These are phyloP conservation scores for Phataginus tetradactyla DNA, from an alignment of 2,797 vertebrate genomes.

Conservation along the genomic window DNA sequence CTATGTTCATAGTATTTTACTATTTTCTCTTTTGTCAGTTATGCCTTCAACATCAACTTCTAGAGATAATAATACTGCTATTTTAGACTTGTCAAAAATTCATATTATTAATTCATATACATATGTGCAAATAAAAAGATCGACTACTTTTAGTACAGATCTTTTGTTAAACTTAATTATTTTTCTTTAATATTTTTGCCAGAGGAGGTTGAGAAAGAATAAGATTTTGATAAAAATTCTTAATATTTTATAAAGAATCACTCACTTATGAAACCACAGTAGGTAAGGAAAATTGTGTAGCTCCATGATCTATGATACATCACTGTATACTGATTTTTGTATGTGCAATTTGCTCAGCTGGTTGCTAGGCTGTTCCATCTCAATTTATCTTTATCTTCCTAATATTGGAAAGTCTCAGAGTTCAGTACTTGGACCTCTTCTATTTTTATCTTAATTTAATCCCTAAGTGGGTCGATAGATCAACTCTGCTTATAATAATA, in stretches of 20 bases:
- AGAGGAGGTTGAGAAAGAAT: neutral
- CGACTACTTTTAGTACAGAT: neutral
- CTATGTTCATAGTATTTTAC: neutral
- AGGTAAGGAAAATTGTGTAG: neutral
- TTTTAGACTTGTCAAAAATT: neutral
- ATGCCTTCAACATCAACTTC: neutral
- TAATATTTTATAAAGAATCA: neutral
- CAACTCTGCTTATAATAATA: neutral
- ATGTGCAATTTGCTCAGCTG: neutral
- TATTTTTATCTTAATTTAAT: neutral
- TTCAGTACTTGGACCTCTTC: neutral
- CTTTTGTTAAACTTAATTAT: neutral
- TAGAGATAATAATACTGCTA: neutral
- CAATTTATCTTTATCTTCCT: neutral
- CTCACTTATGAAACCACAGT: neutral
- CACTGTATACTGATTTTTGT: neutral
- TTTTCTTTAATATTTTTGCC: neutral
- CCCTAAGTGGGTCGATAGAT: neutral
- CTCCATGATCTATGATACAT: neutral
- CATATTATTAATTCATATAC: neutral
- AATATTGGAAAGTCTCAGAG: neutral
- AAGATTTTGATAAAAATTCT: neutral
- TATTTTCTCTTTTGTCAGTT: neutral
- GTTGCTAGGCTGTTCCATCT: neutral
- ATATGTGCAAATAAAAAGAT: neutral